Percentiles rank a stretch among this genome's conserved stretches.
Conservation (phyloP, 2,113 vertebrate genomes). For the Sapajus apella region DNA sequence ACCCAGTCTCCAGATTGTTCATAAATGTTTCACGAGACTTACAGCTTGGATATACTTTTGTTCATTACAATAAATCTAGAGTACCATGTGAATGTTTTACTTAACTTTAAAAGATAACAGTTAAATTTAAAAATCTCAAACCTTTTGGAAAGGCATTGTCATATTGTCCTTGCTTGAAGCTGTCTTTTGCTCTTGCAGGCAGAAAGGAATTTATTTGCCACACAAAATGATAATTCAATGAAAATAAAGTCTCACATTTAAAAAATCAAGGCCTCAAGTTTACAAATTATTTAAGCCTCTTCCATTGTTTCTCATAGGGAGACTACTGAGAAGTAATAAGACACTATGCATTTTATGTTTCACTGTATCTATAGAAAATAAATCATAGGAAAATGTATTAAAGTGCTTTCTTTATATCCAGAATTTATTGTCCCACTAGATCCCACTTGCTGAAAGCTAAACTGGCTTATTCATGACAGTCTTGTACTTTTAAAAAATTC, state of each 20-base stretch:
- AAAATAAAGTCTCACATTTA: neutral
- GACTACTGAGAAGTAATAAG: neutral
- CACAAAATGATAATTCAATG: neutral
- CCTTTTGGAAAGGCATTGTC: neutral
- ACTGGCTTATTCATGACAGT: neutral
- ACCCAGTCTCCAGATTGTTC: neutral
- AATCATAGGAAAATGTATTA: neutral
- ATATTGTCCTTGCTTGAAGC: neutral
- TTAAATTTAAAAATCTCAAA: neutral
- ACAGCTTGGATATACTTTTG: neutral
- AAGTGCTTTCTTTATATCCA: neutral
- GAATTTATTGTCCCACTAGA: neutral
- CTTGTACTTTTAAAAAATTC: neutral
- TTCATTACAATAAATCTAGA: neutral
- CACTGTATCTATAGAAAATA: neutral
- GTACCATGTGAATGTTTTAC: neutral
- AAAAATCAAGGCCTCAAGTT: neutral
- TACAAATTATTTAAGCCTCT: neutral
- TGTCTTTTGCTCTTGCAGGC: neutral
- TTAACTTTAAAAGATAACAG: neutral
- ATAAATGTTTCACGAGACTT: neutral
- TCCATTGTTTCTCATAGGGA: neutral
- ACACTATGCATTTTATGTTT: neutral
- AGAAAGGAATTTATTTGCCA: neutral
- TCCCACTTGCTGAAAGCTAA: neutral